Base-by-base conservation (phyloP, 2,797 vertebrate genomes). In the Dipus sagitta region DNA sequence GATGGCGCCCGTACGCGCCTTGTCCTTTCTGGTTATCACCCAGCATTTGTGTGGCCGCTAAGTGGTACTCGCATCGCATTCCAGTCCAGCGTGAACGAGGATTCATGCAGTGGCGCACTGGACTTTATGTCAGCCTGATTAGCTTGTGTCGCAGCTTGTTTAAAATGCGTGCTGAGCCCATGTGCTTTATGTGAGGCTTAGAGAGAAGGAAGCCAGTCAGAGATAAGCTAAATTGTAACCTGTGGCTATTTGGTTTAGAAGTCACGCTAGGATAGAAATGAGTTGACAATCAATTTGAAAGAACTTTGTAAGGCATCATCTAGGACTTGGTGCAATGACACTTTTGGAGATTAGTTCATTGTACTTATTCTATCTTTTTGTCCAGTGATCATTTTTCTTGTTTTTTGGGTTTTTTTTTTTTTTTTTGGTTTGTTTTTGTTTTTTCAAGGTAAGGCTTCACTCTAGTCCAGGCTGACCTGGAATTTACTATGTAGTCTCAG, bases 1-100 rank as follows among this genome's bases (percentile, higher is more conserved):
- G 60, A 23, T 34, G 23, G 8, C 30, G 15, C 80, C n/a, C 54
- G 6, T 24, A 12, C 65, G 70, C n/a, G 75, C 74, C 60, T 81
- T 68, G 47, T 82, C 85, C 67, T 83, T 75, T 80, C 65, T 60
- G 34, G 84, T 78, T 93, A 91, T 75, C 23, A 68, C 72, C 90
- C 47, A 65, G 79, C 30, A 20, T 62, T 71, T 58, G 80, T 58
- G n/a, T 65, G 64, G 4, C 17, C 90, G 18, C 81, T 75, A 67
- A 92, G 72, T 80, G 93, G 42, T 15, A 78, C 71, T 93, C 64
- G 4, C 42, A 88, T 32, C 38, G 78, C 58, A 76, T 78, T 90
- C 77, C 86, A 60, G 47, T 62, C 92, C 92, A 11, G 90, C 14
- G 58, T 60, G 87, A 74, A 92, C n/a, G 58, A 58, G 76, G 58